Percentiles rank a stretch among this genome's conserved stretches.
Conservation (phyloP, 2,797 vertebrate genomes). For the Chelonia mydas region DNA sequence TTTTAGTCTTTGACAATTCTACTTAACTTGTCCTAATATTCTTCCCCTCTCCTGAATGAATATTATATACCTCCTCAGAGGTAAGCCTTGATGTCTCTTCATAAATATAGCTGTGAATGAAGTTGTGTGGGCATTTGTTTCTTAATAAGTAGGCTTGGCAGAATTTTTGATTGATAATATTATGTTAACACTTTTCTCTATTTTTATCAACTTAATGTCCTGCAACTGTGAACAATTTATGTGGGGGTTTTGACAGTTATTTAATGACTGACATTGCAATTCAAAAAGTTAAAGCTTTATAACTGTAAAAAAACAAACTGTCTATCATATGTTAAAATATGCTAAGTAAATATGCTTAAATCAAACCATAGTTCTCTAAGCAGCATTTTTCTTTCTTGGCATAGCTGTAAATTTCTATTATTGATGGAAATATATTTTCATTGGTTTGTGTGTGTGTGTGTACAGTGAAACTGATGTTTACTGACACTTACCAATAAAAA, state of each 20-base stretch:
- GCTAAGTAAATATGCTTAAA: background rate
- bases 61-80: background rate
- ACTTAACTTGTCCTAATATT: background rate
- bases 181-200: background rate
- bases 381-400: background rate
- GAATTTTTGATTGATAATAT: background rate
- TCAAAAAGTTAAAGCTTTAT: background rate
- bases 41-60: background rate
- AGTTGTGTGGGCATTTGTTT: background rate
- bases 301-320: background rate
- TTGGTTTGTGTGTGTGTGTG: background rate
- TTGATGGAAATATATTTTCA: background rate
- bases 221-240: background rate
- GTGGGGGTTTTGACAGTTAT: background rate
- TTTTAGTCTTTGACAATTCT: rapidly evolving
- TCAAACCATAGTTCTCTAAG: background rate
- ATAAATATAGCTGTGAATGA: background rate
- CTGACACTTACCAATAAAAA: background rate
- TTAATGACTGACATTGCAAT: background rate
- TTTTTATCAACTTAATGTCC: background rate
- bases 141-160: background rate
- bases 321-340: background rate
- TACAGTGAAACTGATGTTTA: background rate
- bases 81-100: background rate
- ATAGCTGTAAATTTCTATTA: background rate